phyloP scores from a whole-genome alignment of 23 tunicate genomes.

The Oikopleura vanhoeffeni region DNA sequence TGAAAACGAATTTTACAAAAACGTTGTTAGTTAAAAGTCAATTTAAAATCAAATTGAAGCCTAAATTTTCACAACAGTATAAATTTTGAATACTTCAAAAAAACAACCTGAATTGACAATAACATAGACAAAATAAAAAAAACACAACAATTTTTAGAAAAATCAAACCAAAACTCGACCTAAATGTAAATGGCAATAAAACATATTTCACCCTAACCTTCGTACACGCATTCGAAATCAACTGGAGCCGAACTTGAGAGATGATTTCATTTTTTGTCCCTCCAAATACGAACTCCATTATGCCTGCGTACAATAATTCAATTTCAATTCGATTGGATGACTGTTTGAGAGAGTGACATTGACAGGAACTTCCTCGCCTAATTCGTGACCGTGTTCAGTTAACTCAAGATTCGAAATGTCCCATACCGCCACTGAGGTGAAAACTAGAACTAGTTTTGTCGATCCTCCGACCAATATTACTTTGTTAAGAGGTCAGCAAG shows the following conservation, averaged over 20 bases:
- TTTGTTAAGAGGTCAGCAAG: no score
- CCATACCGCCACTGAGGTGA: background rate
- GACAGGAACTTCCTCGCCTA: background rate
- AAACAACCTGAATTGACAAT: no score
- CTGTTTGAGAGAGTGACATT: background rate
- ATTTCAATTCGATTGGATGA: background rate
- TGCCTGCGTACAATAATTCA: background rate
- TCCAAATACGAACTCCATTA: background rate
- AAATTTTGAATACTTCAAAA: no score
- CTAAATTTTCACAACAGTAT: no score
- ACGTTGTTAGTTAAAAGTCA: no score
- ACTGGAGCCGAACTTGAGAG: background rate
- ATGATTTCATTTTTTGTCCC: background rate
- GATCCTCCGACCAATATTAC: background rate
- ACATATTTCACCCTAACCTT: no score
- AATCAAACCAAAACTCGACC: no score
- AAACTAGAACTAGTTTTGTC: background rate
- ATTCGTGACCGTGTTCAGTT: background rate
- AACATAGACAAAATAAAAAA: no score
- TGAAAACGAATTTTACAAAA: no score
- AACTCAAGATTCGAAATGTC: background rate
- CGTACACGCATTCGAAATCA: background rate
- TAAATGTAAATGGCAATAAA: no score
- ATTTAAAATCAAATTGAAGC: no score
- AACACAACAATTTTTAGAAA: no score